Base-by-base conservation (phyloP, 2,888 invertebrate genomes). In the Parelbella ahira region DNA sequence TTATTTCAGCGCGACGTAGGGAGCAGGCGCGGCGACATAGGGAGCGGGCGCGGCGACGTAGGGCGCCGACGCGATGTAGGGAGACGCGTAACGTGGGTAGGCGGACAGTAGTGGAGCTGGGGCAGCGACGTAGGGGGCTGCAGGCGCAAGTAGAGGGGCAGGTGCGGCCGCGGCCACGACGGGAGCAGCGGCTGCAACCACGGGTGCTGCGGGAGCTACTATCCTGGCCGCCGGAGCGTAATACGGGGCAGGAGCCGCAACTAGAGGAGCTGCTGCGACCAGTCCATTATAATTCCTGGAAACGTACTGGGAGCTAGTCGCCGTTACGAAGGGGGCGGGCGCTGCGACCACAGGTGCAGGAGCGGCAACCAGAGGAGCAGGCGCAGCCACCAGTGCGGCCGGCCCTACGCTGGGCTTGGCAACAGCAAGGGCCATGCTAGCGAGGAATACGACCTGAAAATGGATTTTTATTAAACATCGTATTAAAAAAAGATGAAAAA, bases 261-360 rank as follows among this genome's bases (percentile, higher is more conserved):
- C 68, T 12, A 78, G 50, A 5, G 83, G 84, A 2, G 90, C 82
- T 3, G 91, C 68, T 1, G 89, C 89, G 0, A 67, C 59, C 11
- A 68, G 30, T 1, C 76, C 74, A 54, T 92, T 91, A 75, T 89
- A 89, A 63, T 91, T 90, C 51, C 91, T 86, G 10, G 91, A 83
- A 54, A 91, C 69, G 44, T 91, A 90, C 67, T 92, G 91, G 5
- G 90, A 90, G 70, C 92, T 91, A 56, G 89, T 87, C 0, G 92
- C 90, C 0, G 92, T 91, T n/a, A 91, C 90, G 51, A 90, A 84
- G 3, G 89, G 88, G 0, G 89, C 88, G 1, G 83, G 82, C 23
- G 63, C 64, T 23, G 63, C 64, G 24, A 64, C 59, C 1, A 62
- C 56, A 0, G 76, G 53, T 0, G 80, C 74, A 1, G 79, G 68